Base-by-base conservation (phyloP, 92 coral and sea anemone genomes). In the Meandrina meandrites region DNA sequence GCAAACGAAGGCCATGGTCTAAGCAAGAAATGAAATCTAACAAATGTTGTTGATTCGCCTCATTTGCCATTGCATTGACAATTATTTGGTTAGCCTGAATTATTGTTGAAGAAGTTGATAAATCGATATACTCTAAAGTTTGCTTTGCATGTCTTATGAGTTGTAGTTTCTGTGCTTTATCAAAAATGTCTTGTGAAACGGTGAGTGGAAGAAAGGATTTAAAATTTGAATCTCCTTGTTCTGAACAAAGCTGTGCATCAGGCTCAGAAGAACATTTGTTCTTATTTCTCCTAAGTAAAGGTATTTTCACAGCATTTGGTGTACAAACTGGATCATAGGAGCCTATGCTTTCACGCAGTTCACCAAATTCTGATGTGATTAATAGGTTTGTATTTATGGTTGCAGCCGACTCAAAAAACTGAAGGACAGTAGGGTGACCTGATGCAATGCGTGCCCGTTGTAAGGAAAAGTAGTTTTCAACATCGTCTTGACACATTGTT, bases 401-500 rank as follows among this genome's bases (percentile, higher is more conserved):
- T n/a, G 81, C 40, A 64, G 74, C 19, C 24, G 84, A 60, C 42
- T 81, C 50, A 67, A 70, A 71, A 71, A 69, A 67, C 58, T 71
- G 87, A 6, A 83, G 66, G 9, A 28, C 47, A 3, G 89, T 42
- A 24, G 89, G 82, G 6, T 78, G 34, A 7, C 80, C 87, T 21
- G 83, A 80, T 45, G 90, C 54, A 8, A 84, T 76, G 2, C 89
- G 70, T 8, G 91, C 94, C 24, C 91, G 75, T 56, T 91, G 91
- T 30, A 91, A 32, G 40, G 93, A 91, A 37, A 79, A 89, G 68
- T 91, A 91, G 51, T 91, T 91, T 60, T 91, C 91, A 14, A 91
- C 94, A 88, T 91, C 91, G 84, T 91, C 91, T 67, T 91, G 93
- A 30, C 79, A 88, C 93, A 87, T 86, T 21, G 90, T 87, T 32